A percentile compares a stretch with the other conserved stretches of the same genome.
Evolutionary conservation across 1,140 invertebrate species (phyloP).

Genomic region (Centruroides vittatus): DNA sequence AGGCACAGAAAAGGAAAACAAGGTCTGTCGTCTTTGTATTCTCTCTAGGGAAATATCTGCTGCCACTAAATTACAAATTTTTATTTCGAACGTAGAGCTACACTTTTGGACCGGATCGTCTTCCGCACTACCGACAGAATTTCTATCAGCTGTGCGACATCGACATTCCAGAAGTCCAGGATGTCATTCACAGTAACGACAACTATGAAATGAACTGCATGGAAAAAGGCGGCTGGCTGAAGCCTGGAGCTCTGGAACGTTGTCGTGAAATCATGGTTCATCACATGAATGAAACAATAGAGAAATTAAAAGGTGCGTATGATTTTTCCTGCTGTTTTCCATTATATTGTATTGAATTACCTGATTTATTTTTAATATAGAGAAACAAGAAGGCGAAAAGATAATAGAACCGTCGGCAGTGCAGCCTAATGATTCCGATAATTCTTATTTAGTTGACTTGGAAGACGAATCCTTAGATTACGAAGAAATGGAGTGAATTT

Average conservation of each 20-base stretch:
- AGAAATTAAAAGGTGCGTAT: background rate
- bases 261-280: constrained; percentile 8
- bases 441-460: too few relatives aligned
- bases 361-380: too few relatives aligned
- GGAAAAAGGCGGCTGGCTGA: constrained; percentile 22
- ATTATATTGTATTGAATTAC: too few relatives aligned
- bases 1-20: background rate
- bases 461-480: too few relatives aligned
- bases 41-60: too few relatives aligned
- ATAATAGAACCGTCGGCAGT: too few relatives aligned
- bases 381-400: too few relatives aligned
- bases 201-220: constrained; percentile 14
- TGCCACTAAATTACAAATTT: too few relatives aligned
- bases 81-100: too few relatives aligned
- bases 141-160: constrained; percentile 62
- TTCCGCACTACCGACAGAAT: constrained; percentile 18
- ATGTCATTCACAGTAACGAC: constrained; percentile 41
- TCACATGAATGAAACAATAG: constrained; percentile 3
- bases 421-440: too few relatives aligned
- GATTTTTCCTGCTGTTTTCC: too few relatives aligned
- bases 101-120: background rate
- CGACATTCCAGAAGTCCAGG: constrained; percentile 65
- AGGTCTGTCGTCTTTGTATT: background rate
- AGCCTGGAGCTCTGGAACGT: constrained; percentile 16
- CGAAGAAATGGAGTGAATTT: too few relatives aligned